Evolutionary conservation across 2,888 invertebrate genomes (phyloP), one percentile per base, ranked within the genome.

Genomic region (Volucella inanis): DNA sequence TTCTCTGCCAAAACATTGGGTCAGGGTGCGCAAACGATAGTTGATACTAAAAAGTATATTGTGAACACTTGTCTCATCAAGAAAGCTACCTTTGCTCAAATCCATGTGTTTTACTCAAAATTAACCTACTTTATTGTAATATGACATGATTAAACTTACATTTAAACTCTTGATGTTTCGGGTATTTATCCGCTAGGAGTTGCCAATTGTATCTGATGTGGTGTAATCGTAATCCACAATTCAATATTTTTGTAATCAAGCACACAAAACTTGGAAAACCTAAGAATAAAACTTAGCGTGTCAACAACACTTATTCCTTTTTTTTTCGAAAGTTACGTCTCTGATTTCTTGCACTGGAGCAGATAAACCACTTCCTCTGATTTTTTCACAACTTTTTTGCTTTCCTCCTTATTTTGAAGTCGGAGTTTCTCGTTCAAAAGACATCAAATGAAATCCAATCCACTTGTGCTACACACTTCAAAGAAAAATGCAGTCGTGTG

Each of bases 291-390:
- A 75, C 59, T 85, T 80, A 80, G 80, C 82, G 77, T 54, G 52
- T 67, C 79, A 22, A 80, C 47, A 62, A 80, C 50, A 49, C 54
- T 76, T 77, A 45, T 61, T 70, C 14, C 45, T 15, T 41, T 59
- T 49, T 12, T 52, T 54, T 72, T 45, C 55, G 22, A 64, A 59
- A 67, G 72, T 78, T 31, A 67, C 72, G 74, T 49, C 22, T 38
- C n/a, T 14, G 68, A 54, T 57, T 49, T 65, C 45, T 55, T 84
- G 70, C 71, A 76, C 57, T 50, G 50, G 10, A 71, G 67, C 61
- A 76, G 80, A 85, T 80, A 85, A 82, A 85, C 76, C 71, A 85
- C 84, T 85, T 85, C 84, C 84, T 80, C 76, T 41, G n/a, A 47
- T 67, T 61, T 62, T 67, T 59, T 43, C 57, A 61, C 54, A 84